Conservation (phyloP, 2,113 vertebrate genomes). For the Antechinus flavipes region DNA sequence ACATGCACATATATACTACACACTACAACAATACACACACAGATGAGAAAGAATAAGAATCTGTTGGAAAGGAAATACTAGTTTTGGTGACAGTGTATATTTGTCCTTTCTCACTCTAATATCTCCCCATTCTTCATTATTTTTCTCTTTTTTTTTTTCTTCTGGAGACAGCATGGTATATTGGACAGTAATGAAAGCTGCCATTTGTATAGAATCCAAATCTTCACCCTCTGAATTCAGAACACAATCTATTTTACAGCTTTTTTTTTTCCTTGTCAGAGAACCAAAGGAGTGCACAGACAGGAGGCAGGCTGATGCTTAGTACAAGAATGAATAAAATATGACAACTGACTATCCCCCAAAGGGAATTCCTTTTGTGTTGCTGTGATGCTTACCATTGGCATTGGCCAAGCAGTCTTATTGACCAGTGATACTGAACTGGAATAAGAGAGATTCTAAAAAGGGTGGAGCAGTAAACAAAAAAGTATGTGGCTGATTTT, state of each 20-base stretch:
- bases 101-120: background rate
- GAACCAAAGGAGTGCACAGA: background rate
- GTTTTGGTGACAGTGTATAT: background rate
- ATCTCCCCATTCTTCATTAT: background rate
- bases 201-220: background rate
- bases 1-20: no score
- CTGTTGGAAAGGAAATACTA: background rate
- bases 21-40: no score
- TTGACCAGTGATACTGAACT: background rate
- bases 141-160: background rate
- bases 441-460: background rate
- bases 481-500: no score
- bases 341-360: background rate
- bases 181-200: background rate
- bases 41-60: background rate
- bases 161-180: background rate
- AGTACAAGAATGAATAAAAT: background rate
- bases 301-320: background rate
- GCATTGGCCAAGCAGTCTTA: background rate
- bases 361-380: background rate
- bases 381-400: background rate
- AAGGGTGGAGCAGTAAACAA: no score
- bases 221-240: background rate
- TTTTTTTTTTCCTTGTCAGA: background rate
- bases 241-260: fast-evolving